Evolutionary conservation across 64 coral and sea anemone genomes (phyloP).

Genomic region (Montipora sp.): DNA sequence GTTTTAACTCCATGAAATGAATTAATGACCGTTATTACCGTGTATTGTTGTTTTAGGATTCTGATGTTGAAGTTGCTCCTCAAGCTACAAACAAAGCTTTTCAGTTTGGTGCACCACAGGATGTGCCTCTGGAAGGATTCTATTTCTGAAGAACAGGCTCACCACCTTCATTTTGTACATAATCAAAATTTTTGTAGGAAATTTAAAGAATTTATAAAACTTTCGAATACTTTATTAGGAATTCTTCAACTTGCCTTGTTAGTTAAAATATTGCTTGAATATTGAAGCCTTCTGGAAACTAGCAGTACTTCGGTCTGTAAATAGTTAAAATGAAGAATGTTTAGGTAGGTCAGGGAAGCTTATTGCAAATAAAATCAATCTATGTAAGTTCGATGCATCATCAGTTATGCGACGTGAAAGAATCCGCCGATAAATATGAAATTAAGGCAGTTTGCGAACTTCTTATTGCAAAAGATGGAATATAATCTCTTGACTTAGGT

Average conservation of each 20-base stretch:
- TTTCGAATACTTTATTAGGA: neutral
- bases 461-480: too few relatives aligned
- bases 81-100: conserved; percentile 33
- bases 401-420: too few relatives aligned
- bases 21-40: too few relatives aligned
- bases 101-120: conserved; percentile 58
- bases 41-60: neutral
- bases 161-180: neutral
- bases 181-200: neutral
- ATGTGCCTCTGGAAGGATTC: conserved; percentile 23
- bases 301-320: too few relatives aligned
- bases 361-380: neutral
- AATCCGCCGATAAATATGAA: neutral
- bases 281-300: too few relatives aligned
- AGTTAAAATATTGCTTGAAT: conserved; percentile 12
- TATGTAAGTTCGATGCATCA: neutral
- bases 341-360: neutral
- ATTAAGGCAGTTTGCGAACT: neutral
- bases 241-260: neutral
- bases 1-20: too few relatives aligned
- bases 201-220: neutral
- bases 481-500: too few relatives aligned
- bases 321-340: neutral
- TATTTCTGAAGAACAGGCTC: neutral
- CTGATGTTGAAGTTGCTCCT: conserved; percentile 24